Conservation (phyloP, 2,113 vertebrate species). For the human (Homo sapiens) region GRCh38 chrX:20842501-20843000, state of each 20-base stretch:
- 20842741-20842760: background rate
- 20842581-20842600: background rate
- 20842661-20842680: background rate
- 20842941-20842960: background rate
- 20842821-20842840: constrained; percentile 6
- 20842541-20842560: background rate
- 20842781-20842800: background rate
- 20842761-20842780: constrained; percentile 13
- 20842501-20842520: background rate
- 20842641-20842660: background rate
- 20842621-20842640: background rate
- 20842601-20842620: background rate
- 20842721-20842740: background rate
- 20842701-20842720: background rate
- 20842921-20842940: background rate
- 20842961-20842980: background rate
- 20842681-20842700: background rate
- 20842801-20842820: constrained; percentile 10
- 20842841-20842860: background rate
- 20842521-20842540: background rate
- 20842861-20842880: constrained; percentile 4
- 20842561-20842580: background rate
- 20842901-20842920: constrained; percentile 7
- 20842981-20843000: background rate
- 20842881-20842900: background rate